Conservation (phyloP, 2,113 vertebrate genomes). For the Trogon melanurus region DNA sequence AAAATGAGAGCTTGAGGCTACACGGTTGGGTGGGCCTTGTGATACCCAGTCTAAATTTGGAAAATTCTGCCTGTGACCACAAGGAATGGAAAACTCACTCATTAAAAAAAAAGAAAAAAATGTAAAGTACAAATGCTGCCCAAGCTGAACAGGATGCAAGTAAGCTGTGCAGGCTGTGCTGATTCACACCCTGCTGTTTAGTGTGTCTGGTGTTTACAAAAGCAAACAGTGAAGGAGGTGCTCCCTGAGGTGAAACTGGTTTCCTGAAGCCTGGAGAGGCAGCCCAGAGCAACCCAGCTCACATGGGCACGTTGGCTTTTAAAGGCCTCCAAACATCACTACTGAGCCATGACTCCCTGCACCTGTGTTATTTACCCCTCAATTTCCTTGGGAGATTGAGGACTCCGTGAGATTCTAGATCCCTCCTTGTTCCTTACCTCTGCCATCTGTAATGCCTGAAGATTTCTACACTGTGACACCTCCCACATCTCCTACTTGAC, state of each 20-base stretch:
- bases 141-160: background rate
- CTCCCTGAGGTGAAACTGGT: background rate
- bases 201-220: background rate
- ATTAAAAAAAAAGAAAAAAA: background rate
- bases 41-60: background rate
- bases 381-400: background rate
- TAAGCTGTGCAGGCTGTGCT: background rate
- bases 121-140: background rate
- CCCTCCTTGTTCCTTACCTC: background rate
- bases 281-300: background rate
- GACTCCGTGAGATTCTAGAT: background rate
- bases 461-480: background rate
- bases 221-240: background rate
- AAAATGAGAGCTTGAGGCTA: background rate
- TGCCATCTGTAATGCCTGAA: background rate
- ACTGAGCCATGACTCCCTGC: background rate
- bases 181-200: background rate
- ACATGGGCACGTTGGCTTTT: background rate
- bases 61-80: background rate
- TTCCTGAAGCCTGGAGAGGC: background rate
- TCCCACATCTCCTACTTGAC: background rate
- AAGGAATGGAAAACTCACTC: background rate
- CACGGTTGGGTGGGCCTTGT: background rate
- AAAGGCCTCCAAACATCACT: background rate
- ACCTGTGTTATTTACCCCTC: background rate